Percentiles rank a stretch among this genome's conserved stretches.
These are phyloP conservation scores for Lutjanus erythropterus DNA, from an alignment of 2,113 vertebrate species.

Conservation along the genomic window DNA sequence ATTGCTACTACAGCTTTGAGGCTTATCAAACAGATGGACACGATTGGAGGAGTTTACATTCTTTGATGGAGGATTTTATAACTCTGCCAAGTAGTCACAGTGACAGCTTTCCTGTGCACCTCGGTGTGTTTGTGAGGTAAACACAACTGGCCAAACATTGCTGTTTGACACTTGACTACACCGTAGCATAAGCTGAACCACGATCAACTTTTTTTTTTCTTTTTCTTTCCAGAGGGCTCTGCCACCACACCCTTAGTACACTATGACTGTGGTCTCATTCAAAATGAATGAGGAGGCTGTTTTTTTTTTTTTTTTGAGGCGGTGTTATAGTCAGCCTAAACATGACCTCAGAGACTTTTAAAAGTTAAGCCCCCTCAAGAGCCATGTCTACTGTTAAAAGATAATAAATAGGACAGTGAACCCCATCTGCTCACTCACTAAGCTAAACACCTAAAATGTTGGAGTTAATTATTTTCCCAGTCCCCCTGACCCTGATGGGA, in stretches of 20 bases:
- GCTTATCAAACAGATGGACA: neutral
- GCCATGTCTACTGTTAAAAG: slow-evolving; percentile 13
- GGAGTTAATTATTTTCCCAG: slow-evolving; percentile 5
- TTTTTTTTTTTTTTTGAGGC: neutral
- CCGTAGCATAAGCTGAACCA: slow-evolving; percentile 11
- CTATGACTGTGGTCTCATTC: slow-evolving; percentile 19
- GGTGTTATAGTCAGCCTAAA: slow-evolving; percentile 23
- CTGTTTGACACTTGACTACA: neutral
- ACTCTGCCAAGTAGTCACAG: neutral
- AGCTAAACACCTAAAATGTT: slow-evolving; percentile 19
- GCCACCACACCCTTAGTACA: neutral
- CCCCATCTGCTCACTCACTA: slow-evolving; percentile 37
- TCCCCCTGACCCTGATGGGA: slow-evolving; percentile 35
- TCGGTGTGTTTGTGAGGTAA: neutral
- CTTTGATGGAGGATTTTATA: neutral
- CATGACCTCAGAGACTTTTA: slow-evolving; percentile 17
- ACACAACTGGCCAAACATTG: neutral
- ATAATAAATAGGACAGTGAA: slow-evolving; percentile 20
- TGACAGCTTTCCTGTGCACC: neutral
- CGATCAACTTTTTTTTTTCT: neutral
- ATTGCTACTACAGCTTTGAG: neutral
- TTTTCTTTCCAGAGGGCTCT: neutral
- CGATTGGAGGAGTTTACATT: neutral
- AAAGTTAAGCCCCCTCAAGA: slow-evolving; percentile 30
- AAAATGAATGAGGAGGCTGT: slow-evolving; percentile 33